phyloP scores from a whole-genome alignment of 2,888 invertebrate species.

The Scaptomyza polygonia region DNA sequence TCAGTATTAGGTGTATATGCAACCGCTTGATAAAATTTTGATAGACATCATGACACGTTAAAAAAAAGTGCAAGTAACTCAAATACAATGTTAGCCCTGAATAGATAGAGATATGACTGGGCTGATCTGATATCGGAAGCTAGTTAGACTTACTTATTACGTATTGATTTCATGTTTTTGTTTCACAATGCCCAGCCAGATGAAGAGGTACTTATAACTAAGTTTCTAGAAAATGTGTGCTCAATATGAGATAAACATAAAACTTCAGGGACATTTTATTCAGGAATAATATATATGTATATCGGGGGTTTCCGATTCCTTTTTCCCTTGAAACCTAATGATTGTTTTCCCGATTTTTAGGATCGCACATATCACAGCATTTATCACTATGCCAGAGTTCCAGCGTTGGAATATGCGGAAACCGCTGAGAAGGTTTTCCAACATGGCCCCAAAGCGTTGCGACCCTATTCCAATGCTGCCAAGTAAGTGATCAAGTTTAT shows the following conservation, averaged over 20 bases:
- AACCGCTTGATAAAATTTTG: constrained; percentile 9
- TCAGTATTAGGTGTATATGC: too few relatives aligned
- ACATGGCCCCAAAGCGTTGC: constrained; percentile 88
- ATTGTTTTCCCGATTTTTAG: constrained; percentile 84
- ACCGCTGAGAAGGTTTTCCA: constrained; percentile 93
- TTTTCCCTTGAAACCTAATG: neutral
- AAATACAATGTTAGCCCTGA: neutral
- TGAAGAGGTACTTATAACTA: too few relatives aligned
- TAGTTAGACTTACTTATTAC: neutral
- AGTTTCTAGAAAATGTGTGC: neutral
- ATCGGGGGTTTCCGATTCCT: neutral
- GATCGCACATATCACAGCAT: constrained; percentile 91
- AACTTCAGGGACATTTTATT: too few relatives aligned
- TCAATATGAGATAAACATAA: constrained; percentile 6
- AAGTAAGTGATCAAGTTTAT: constrained; percentile 86
- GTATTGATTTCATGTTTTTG: neutral
- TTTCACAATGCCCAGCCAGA: constrained; percentile 22
- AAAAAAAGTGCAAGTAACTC: constrained; percentile 21
- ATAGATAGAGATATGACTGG: neutral
- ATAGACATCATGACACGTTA: constrained; percentile 16
- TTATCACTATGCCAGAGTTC: constrained; percentile 88
- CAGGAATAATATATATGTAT: too few relatives aligned
- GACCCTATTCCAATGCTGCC: constrained; percentile 88
- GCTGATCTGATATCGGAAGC: constrained; percentile 19
- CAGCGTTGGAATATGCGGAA: constrained; percentile 92